phyloP scores from a whole-genome alignment of 2,113 vertebrate genomes.

The Pelecanoides urinatrix region DNA sequence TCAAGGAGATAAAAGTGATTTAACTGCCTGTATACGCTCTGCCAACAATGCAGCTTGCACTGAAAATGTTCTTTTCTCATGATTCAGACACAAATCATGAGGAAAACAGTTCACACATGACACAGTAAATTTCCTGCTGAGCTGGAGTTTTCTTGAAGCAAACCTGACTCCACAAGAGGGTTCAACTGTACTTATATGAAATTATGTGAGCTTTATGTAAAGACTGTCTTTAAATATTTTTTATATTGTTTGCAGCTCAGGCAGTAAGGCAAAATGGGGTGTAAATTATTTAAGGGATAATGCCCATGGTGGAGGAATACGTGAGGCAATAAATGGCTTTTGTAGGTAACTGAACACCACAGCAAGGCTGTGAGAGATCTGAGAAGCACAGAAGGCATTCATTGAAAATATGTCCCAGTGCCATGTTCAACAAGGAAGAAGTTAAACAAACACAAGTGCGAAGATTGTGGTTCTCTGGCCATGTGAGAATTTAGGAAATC shows the following conservation, averaged over 20 bases:
- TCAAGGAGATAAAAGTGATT: slow-evolving; percentile 62
- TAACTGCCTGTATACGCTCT: neutral
- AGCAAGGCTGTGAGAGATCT: neutral
- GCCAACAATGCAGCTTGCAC: slow-evolving; percentile 20
- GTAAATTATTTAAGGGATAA: neutral
- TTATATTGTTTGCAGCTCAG: neutral
- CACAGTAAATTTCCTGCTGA: slow-evolving; percentile 10
- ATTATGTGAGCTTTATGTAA: neutral
- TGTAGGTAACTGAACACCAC: neutral
- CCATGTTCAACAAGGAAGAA: neutral
- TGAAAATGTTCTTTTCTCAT: slow-evolving; percentile 49
- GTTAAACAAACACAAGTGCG: neutral
- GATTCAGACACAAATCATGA: slow-evolving; percentile 46
- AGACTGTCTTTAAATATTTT: neutral
- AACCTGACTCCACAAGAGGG: neutral
- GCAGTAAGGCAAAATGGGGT: neutral
- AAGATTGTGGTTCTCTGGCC: neutral
- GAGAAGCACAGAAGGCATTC: neutral
- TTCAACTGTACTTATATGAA: neutral
- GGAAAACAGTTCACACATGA: neutral
- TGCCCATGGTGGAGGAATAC: neutral
- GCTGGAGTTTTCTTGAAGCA: slow-evolving; percentile 1
- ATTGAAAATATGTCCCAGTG: neutral
- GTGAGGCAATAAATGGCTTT: neutral
- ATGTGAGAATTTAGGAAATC: neutral